Conservation (phyloP, 2,113 vertebrate species). For the Uria aalge region DNA sequence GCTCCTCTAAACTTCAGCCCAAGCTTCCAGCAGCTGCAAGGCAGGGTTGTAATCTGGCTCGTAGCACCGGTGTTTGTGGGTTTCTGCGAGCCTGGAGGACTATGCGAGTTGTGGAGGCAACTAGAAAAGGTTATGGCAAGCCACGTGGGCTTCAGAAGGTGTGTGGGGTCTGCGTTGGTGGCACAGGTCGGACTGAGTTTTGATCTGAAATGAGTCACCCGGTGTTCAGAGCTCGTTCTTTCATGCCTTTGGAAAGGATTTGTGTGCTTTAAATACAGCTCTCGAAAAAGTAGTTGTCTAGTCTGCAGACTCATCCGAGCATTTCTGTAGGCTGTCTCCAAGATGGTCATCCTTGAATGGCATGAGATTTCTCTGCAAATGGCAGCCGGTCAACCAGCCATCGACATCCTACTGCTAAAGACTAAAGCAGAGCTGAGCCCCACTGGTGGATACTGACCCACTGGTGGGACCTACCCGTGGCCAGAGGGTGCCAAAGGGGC, state of each 20-base stretch:
- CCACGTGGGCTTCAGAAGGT: background rate
- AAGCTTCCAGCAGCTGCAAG: background rate
- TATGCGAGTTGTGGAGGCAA: background rate
- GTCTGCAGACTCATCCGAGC: background rate
- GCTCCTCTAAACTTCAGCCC: background rate
- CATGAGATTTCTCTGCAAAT: background rate
- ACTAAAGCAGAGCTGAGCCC: background rate
- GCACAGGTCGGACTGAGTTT: background rate
- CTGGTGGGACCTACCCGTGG: background rate
- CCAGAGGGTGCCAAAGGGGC: background rate
- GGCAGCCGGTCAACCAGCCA: background rate
- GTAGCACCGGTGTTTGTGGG: fast-evolving
- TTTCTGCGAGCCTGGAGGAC: background rate
- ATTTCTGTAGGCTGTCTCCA: background rate
- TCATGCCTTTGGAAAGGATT: background rate
- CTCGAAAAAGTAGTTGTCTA: background rate
- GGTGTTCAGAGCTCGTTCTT: background rate
- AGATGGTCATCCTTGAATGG: background rate
- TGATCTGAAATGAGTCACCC: background rate
- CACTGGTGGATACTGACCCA: background rate
- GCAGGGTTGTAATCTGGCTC: background rate
- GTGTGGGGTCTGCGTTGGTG: background rate
- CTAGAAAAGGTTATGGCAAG: background rate
- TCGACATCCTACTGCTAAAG: background rate
- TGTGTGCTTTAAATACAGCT: background rate